Evolutionary conservation across 2,888 invertebrate genomes (phyloP).

Genomic region (Himalopsyche kuldschensis): DNA sequence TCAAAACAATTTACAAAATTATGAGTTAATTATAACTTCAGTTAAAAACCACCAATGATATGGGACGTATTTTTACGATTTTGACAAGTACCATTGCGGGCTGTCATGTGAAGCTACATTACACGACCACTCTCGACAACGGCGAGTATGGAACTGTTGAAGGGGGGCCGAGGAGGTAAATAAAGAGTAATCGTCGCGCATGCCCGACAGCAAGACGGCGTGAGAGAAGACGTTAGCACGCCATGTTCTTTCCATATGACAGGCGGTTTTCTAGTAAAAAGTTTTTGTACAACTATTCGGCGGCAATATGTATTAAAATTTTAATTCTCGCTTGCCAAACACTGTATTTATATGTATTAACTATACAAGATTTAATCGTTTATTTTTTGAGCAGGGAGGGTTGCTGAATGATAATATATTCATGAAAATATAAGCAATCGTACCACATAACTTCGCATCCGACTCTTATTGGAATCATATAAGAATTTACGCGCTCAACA

Average conservation of each 20-base stretch:
- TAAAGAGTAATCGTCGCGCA: conserved; percentile 5
- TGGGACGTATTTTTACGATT: background rate
- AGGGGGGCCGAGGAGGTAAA: conserved; percentile 3
- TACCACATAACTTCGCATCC: too few relatives aligned
- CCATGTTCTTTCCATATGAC: conserved; percentile 6
- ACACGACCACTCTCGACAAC: background rate
- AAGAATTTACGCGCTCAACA: background rate
- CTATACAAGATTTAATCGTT: too few relatives aligned
- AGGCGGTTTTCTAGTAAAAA: conserved; percentile 7
- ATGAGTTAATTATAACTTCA: background rate
- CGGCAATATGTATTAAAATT: too few relatives aligned
- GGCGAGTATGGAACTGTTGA: background rate
- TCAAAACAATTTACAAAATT: background rate
- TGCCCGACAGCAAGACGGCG: conserved; percentile 11
- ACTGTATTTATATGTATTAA: too few relatives aligned
- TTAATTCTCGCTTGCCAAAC: too few relatives aligned
- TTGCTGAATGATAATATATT: too few relatives aligned
- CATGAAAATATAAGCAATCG: too few relatives aligned
- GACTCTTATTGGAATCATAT: background rate
- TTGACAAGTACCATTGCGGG: background rate
- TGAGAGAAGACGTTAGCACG: conserved; percentile 11
- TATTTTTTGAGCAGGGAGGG: too few relatives aligned
- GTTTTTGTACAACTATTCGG: background rate
- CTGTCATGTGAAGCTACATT: background rate
- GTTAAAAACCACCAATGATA: background rate